A percentile compares a stretch with the other conserved stretches of the same genome.
These are phyloP conservation scores for Henricia sp. DNA, from an alignment of 53 echinoderm and acorn worm species.

Conservation along the genomic window DNA sequence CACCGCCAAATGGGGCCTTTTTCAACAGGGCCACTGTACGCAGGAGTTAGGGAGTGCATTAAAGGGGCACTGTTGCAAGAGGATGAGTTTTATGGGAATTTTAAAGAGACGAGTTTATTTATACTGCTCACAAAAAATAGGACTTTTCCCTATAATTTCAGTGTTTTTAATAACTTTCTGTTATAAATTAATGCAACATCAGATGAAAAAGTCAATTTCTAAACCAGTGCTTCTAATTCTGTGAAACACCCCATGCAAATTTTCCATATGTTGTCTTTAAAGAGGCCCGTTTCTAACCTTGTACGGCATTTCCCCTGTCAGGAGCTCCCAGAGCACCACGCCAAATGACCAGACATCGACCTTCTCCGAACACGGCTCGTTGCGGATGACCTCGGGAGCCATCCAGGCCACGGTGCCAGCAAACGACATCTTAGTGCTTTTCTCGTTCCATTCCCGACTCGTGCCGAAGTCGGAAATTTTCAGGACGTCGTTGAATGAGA, in stretches of 20 bases:
- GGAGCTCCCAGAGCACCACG: constrained; percentile 94
- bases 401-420: constrained; percentile 99
- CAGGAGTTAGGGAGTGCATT: no score
- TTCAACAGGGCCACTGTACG: no score
- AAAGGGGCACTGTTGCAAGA: no score
- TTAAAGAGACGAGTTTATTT: no score
- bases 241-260: not conserved
- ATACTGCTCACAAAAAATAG: no score
- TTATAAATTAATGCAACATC: not conserved
- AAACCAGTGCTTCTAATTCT: no score
- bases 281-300: no score
- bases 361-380: constrained; percentile 97
- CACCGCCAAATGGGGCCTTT: no score
- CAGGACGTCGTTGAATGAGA: constrained; percentile 87
- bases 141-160: no score
- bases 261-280: not conserved
- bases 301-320: constrained; percentile 99
- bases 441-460: constrained; percentile 95
- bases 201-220: not conserved
- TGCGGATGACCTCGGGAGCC: constrained; percentile 97
- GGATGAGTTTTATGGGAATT: no score
- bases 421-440: constrained; percentile 99
- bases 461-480: constrained; percentile 99
- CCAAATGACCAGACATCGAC: constrained; percentile 99
- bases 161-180: no score